Conservation (phyloP, 2,888 invertebrate genomes). For the Pseudoips prasinana region DNA sequence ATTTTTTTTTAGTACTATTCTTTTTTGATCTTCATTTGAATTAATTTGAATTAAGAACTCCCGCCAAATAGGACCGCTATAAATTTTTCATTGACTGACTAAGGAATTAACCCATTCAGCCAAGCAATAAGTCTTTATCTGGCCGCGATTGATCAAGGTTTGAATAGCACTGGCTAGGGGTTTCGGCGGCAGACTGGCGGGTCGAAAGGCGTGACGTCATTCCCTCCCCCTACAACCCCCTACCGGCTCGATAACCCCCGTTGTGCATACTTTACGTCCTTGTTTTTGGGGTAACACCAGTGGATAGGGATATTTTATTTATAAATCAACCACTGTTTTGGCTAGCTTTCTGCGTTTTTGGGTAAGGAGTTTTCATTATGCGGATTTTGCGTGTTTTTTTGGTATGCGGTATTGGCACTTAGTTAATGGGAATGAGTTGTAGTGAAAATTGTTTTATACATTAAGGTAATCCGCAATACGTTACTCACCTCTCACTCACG, state of each 20-base stretch:
- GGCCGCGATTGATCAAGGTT: constrained; percentile 58
- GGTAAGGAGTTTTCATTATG: constrained; percentile 18
- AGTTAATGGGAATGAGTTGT: constrained; percentile 1
- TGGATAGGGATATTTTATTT: constrained; percentile 50
- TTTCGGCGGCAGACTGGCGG: constrained; percentile 64
- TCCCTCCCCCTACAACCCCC: constrained; percentile 36
- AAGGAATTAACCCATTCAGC: constrained; percentile 26
- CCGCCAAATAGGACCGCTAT: constrained; percentile 9
- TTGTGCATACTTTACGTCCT: constrained; percentile 67
- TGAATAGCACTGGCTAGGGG: constrained; percentile 48
- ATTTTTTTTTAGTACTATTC: constrained; percentile 8
- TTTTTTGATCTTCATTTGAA: constrained; percentile 6
- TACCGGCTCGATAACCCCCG: constrained; percentile 43
- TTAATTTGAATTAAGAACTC: constrained; percentile 19
- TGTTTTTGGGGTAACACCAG: constrained; percentile 56
- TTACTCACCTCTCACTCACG: too few species aligned
- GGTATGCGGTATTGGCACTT: constrained; percentile 4
- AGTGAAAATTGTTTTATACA: constrained; percentile 2
- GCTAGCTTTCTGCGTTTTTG: constrained; percentile 18
- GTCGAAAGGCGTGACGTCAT: constrained; percentile 70
- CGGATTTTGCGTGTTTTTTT: constrained; percentile 13
- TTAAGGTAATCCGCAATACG: constrained; percentile 1
- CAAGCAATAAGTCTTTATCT: constrained; percentile 32
- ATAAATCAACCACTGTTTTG: constrained; percentile 31
- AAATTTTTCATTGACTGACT: constrained; percentile 28